phyloP scores from a whole-genome alignment of 2,113 vertebrate species.

The Pitta sordida region DNA sequence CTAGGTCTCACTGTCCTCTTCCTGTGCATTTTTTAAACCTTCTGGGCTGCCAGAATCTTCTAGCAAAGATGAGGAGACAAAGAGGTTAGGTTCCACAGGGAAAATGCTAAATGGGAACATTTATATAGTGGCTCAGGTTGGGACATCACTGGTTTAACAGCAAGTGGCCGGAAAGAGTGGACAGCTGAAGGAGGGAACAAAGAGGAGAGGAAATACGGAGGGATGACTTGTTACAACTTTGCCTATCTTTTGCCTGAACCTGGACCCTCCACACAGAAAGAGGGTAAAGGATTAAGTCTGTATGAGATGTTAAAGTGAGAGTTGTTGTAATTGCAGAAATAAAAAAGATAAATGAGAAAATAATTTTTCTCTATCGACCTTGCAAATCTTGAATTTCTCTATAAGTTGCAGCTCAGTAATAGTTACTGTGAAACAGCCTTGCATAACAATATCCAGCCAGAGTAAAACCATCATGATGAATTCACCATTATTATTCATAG shows the following conservation, averaged over 20 bases:
- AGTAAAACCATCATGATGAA: not conserved
- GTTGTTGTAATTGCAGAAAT: not conserved
- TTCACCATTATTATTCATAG: constrained; percentile 44
- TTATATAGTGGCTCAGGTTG: not conserved
- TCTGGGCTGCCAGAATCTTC: not conserved
- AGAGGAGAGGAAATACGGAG: not conserved
- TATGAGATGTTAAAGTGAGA: not conserved
- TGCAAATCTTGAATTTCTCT: not conserved
- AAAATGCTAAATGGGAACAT: not conserved
- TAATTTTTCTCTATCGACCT: not conserved
- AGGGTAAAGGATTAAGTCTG: not conserved
- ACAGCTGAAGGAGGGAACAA: not conserved
- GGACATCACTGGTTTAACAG: not conserved
- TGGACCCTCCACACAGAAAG: not conserved
- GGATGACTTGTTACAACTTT: not conserved
- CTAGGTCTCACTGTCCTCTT: not conserved
- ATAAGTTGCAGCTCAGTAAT: not conserved
- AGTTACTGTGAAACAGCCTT: not conserved
- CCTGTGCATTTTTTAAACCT: not conserved
- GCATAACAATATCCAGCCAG: constrained; percentile 6
- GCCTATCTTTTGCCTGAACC: not conserved
- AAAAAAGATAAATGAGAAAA: not conserved
- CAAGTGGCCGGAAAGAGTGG: not conserved
- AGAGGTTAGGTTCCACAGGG: not conserved
- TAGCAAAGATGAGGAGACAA: not conserved